Percentiles rank a stretch among this genome's conserved stretches.
Conservation (phyloP, 2,797 vertebrate species). For the Lutjanus campechanus region DNA sequence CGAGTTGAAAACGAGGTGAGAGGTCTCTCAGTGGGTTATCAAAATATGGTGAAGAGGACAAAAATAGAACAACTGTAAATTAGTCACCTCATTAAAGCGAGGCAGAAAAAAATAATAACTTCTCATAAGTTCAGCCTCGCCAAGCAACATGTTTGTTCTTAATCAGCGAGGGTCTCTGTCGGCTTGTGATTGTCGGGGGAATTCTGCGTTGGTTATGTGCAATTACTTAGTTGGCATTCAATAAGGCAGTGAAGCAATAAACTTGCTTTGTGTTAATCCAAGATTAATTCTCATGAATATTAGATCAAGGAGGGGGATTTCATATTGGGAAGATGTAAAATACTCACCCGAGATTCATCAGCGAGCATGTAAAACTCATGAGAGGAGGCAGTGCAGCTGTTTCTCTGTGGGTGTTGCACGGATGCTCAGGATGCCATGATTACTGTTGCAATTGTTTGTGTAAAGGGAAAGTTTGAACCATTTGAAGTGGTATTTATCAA, state of each 20-base stretch:
- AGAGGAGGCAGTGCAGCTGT: slow-evolving; percentile 32
- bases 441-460: slow-evolving; percentile 5
- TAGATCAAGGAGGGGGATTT: slow-evolving; percentile 74
- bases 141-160: slow-evolving; percentile 57
- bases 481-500: too few species aligned
- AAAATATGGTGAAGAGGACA: slow-evolving; percentile 29
- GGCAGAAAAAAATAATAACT: slow-evolving; percentile 41
- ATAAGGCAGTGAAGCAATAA: slow-evolving; percentile 74
- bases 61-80: slow-evolving; percentile 66
- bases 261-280: slow-evolving; percentile 79
- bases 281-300: slow-evolving; percentile 81
- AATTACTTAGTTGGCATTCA: slow-evolving; percentile 77
- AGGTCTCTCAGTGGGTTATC: slow-evolving; percentile 38
- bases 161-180: slow-evolving; percentile 56
- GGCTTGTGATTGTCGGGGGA: slow-evolving; percentile 42
- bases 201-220: slow-evolving; percentile 62
- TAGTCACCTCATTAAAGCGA: slow-evolving; percentile 66
- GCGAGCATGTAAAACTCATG: slow-evolving; percentile 44
- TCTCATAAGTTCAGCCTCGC: slow-evolving; percentile 43
- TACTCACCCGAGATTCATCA: slow-evolving; percentile 59
- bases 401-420: slow-evolving; percentile 18
- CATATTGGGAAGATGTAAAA: slow-evolving; percentile 65
- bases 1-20: slow-evolving; percentile 49
- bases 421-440: slow-evolving; percentile 18
- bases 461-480: too few species aligned